Percentiles rank a stretch among this genome's conserved stretches.
Evolutionary conservation across 1,140 invertebrate genomes (phyloP).

Genomic region (Oreohelix idahoensis): DNA sequence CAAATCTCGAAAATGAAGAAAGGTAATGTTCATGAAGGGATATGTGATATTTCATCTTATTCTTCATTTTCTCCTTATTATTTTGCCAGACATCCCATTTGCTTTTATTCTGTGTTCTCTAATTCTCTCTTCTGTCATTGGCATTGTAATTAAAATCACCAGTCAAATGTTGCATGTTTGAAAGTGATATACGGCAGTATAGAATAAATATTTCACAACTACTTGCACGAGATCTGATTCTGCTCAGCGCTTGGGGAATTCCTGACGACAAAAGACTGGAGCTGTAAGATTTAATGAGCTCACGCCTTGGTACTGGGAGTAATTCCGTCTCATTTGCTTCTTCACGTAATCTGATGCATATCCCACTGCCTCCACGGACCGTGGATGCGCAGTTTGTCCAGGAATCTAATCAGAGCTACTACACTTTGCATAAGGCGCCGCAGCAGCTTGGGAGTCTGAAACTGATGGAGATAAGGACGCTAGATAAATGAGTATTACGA

Average conservation of each 20-base stretch:
- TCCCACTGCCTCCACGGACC: background rate
- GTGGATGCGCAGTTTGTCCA: background rate
- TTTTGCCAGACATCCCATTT: too few relatives aligned
- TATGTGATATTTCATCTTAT: too few relatives aligned
- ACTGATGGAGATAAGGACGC: background rate
- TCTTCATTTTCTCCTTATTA: too few relatives aligned
- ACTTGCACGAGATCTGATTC: background rate
- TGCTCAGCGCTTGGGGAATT: background rate
- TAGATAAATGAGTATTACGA: too few relatives aligned
- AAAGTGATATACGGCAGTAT: background rate
- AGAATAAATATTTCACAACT: slow-evolving; percentile 1
- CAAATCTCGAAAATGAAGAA: too few relatives aligned
- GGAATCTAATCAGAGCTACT: background rate
- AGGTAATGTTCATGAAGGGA: too few relatives aligned
- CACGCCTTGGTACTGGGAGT: background rate
- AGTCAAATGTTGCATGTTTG: background rate
- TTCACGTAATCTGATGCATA: background rate
- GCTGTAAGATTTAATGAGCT: background rate
- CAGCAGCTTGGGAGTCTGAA: background rate
- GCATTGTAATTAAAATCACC: background rate
- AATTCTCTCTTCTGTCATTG: background rate
- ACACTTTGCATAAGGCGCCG: too few relatives aligned
- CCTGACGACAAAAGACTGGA: background rate
- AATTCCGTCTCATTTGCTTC: background rate
- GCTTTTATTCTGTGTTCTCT: too few relatives aligned